Percentiles rank a stretch among this genome's conserved stretches.
phyloP scores from a whole-genome alignment of 1,140 invertebrate genomes.

The Leptoteleia sp. region DNA sequence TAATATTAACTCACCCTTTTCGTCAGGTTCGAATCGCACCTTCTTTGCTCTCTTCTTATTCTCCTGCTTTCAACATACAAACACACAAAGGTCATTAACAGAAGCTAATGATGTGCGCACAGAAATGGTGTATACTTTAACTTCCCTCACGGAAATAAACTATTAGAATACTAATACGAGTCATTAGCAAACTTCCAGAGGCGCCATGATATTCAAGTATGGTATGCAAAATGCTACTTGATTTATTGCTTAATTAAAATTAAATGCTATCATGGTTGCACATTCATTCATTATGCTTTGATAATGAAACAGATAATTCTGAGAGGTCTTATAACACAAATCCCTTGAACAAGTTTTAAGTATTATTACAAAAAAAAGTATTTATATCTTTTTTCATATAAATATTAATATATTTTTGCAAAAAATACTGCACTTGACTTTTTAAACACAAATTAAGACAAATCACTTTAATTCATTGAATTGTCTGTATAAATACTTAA shows the following conservation, averaged over 20 bases:
- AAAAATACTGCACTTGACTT: too few relatives aligned
- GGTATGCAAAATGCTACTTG: constrained; percentile 1
- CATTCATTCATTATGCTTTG: too few relatives aligned
- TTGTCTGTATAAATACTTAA: too few relatives aligned
- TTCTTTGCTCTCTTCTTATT: constrained; percentile 97
- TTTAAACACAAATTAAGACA: too few relatives aligned
- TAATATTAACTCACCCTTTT: constrained; percentile 89
- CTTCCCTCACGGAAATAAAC: constrained; percentile 25
- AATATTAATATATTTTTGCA: too few relatives aligned
- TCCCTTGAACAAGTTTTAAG: too few relatives aligned
- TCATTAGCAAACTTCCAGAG: constrained; percentile 1
- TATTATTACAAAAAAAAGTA: too few relatives aligned
- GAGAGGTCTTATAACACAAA: too few relatives aligned
- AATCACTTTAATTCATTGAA: too few relatives aligned
- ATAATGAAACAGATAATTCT: too few relatives aligned
- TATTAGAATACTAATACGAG: constrained; percentile 24
- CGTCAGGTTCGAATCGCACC: constrained; percentile 95
- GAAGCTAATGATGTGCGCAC: constrained; percentile 10
- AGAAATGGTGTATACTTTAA: constrained; percentile 18
- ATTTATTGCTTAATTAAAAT: not conserved
- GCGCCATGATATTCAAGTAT: constrained; percentile 4
- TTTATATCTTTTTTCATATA: too few relatives aligned
- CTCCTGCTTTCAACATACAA: constrained; percentile 83
- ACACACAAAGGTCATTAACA: constrained; percentile 45
- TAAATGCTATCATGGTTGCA: not conserved